Conservation (phyloP, 2,113 vertebrate genomes). For the Thryonomys swinderianus region DNA sequence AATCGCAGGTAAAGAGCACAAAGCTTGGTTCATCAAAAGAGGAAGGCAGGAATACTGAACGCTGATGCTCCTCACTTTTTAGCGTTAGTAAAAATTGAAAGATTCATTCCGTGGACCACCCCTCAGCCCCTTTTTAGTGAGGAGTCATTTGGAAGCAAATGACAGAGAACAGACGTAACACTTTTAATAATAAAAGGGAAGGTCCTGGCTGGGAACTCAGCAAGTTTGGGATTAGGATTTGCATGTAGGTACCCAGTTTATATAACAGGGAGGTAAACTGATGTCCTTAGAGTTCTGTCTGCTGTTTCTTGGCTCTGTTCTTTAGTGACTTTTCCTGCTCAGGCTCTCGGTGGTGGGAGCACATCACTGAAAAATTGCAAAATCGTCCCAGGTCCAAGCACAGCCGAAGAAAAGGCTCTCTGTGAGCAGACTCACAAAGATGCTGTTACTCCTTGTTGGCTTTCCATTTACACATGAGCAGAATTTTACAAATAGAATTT, state of each 20-base stretch:
- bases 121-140: neutral
- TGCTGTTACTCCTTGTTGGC: neutral
- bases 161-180: neutral
- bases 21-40: neutral
- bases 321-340: neutral
- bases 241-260: neutral
- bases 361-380: neutral
- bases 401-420: neutral
- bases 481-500: neutral
- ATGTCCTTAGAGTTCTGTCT: neutral
- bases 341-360: neutral
- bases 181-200: neutral
- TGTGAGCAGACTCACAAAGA: neutral
- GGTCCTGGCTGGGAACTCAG: neutral
- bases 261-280: rapidly evolving
- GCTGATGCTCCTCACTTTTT: neutral
- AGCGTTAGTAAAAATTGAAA: neutral
- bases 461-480: neutral
- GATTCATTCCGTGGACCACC: neutral
- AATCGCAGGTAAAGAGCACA: neutral
- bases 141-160: neutral
- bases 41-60: neutral
- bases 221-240: neutral
- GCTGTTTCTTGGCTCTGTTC: neutral
- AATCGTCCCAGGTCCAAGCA: neutral